Base-by-base conservation (phyloP, 2,113 vertebrate species). In the Myxocyprinus asiaticus region DNA sequence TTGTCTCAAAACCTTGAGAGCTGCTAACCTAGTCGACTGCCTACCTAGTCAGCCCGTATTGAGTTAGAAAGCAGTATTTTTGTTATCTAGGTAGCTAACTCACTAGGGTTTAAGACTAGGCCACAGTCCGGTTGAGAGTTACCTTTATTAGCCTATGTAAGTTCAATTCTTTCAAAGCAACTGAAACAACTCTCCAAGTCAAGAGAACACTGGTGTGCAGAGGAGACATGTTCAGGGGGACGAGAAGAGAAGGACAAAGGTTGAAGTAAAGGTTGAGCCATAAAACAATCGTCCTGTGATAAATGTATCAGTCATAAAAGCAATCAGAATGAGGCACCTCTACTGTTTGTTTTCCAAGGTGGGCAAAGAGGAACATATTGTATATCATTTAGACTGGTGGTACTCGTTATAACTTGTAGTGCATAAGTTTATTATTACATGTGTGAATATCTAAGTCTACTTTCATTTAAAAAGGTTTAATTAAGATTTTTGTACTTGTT, bases 241-340 rank as follows among this genome's bases (percentile, higher is more conserved):
- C 48, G 59, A 73, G 15, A 1, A 66, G 47, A 17, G 62, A 55
- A 65, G 74, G 74, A 76, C 74, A 76, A 76, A 76, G 74, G 74
- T 76, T 53, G 62, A n/a, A 7, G 14, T 58, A n/a, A n/a, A 7
- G 0, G 55, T 15, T 3, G 55, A 42, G 17, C 10, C 22, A 65
- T 76, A 55, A 76, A 76, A 15, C 12, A 12, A 55, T 65, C 4
- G 22, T 65, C 7, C 12, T 5, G 2, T 64, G 61, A 76, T 63
- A 63, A 48, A 73, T 42, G 8, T 4, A 51, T 63, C 5, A 8
- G n/a, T 55, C 61, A 65, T 76, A 55, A 75, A 74, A 44, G 47
- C 33, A 15, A 43, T 65, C 72, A 61, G 3, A 74, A 42, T n/a
- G 53, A 33, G 22, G 22, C 22, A 33, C 22, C 22, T 1, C 1